Percentiles rank a stretch among this genome's conserved stretches.
Evolutionary conservation across 2,888 invertebrate species (phyloP).

Genomic region (Chloroclysta siterata): DNA sequence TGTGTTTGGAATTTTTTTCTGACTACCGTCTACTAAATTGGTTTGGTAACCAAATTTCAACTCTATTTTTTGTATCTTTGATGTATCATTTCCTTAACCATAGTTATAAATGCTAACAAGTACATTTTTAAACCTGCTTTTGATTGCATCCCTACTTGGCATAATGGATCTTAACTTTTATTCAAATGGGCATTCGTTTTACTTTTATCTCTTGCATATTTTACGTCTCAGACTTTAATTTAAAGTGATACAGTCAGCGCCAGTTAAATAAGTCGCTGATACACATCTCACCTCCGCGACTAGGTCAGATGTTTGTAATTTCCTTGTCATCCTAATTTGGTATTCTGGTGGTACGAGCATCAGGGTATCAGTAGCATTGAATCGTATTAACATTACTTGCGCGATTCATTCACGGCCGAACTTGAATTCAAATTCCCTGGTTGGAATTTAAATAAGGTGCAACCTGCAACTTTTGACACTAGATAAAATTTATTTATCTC

Average conservation of each 20-base stretch:
- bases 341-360: conserved; percentile 49
- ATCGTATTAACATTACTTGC: conserved; percentile 54
- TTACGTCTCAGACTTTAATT: background rate
- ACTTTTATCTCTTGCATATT: background rate
- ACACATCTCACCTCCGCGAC: conserved; percentile 35
- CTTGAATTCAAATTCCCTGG: conserved; percentile 31
- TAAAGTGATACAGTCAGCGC: conserved; percentile 12
- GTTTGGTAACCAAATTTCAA: too few species aligned
- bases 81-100: too few species aligned
- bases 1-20: too few species aligned
- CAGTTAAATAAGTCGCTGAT: conserved; percentile 19
- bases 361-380: conserved; percentile 54
- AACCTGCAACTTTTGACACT: conserved; percentile 3
- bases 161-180: too few species aligned
- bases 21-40: too few species aligned
- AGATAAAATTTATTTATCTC: background rate
- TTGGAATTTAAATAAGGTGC: conserved; percentile 39
- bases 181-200: too few species aligned
- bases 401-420: conserved; percentile 48
- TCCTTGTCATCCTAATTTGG: conserved; percentile 46
- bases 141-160: too few species aligned
- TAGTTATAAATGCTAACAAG: too few species aligned
- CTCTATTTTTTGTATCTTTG: too few species aligned
- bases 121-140: too few species aligned
- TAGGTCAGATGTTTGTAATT: conserved; percentile 39